Evolutionary conservation across 92 coral and sea anemone species (phyloP).

Genomic region (Epizoanthus stellaris): DNA sequence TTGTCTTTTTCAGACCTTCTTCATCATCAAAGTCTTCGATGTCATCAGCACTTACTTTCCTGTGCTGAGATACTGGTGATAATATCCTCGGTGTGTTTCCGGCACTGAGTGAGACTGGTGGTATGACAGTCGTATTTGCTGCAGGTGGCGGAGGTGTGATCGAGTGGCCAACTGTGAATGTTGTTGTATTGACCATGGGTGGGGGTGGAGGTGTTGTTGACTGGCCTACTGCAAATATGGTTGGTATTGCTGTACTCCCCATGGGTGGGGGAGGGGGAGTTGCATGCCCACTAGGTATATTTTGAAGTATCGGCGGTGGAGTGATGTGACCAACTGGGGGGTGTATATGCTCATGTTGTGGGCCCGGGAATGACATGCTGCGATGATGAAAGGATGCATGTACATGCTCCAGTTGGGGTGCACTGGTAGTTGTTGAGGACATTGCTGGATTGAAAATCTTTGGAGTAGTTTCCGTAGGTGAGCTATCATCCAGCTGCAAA

Average conservation of each 20-base stretch:
- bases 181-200: slow-evolving; percentile 25
- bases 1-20: slow-evolving; percentile 88
- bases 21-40: slow-evolving; percentile 69
- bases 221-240: slow-evolving; percentile 44
- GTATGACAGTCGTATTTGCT: slow-evolving; percentile 34
- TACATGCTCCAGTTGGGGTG: slow-evolving; percentile 42
- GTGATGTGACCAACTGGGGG: slow-evolving; percentile 47
- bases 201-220: slow-evolving; percentile 55
- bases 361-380: slow-evolving; percentile 29
- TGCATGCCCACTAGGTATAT: slow-evolving; percentile 50
- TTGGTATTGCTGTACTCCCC: slow-evolving; percentile 26
- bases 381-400: slow-evolving; percentile 38
- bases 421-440: slow-evolving; percentile 44
- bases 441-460: slow-evolving; percentile 26
- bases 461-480: slow-evolving; percentile 8
- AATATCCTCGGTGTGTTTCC: slow-evolving; percentile 89
- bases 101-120: slow-evolving; percentile 72
- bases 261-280: slow-evolving; percentile 48
- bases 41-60: slow-evolving; percentile 47
- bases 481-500: slow-evolving; percentile 57
- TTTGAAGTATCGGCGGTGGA: slow-evolving; percentile 58
- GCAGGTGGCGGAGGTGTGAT: slow-evolving; percentile 71
- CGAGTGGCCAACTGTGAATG: slow-evolving; percentile 47
- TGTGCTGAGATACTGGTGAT: slow-evolving; percentile 75
- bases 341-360: slow-evolving; percentile 16